A percentile compares a stretch with the other conserved stretches of the same genome.
Evolutionary conservation across 1,140 invertebrate genomes (phyloP).

Genomic region (Drepana arcuata): DNA sequence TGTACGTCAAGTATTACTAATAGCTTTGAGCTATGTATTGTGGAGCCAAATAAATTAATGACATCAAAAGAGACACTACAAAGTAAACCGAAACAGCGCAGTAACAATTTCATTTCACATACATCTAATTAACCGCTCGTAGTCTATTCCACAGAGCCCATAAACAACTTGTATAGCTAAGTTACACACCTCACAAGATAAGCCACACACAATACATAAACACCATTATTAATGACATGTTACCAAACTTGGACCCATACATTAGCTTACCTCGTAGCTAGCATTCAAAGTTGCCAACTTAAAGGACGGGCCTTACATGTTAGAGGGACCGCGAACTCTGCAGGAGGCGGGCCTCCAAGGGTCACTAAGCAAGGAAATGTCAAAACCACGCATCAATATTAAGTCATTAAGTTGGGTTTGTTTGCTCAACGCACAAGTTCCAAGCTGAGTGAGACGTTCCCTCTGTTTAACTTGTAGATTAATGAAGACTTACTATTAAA

Average conservation of each 20-base stretch:
- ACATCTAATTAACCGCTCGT: no score
- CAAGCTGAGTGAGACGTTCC: conserved; percentile 20
- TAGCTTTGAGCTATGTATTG: no score
- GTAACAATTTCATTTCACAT: no score
- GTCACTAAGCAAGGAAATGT: conserved; percentile 42
- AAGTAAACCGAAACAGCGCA: no score
- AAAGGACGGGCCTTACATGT: conserved; percentile 15
- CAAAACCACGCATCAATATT: conserved; percentile 50
- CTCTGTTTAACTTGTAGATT: conserved; percentile 14
- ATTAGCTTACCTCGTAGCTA: conserved; percentile 13
- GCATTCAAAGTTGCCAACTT: conserved; percentile 25
- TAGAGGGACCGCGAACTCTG: conserved; percentile 11
- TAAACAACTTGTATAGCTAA: no score
- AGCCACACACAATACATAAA: no score
- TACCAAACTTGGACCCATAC: conserved; percentile 11
- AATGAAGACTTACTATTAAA: conserved; percentile 9
- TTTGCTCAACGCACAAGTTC: conserved; percentile 20
- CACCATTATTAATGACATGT: conserved; percentile 25
- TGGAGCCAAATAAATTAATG: no score
- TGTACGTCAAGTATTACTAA: no score
- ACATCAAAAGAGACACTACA: no score
- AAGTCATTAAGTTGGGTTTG: conserved; percentile 39
- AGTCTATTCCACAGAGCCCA: no score
- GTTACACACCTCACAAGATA: no score
- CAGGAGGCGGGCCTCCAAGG: conserved; percentile 19